These are phyloP conservation scores for Nymphicus hollandicus DNA, from an alignment of 2,113 vertebrate genomes.

Conservation along the genomic window DNA sequence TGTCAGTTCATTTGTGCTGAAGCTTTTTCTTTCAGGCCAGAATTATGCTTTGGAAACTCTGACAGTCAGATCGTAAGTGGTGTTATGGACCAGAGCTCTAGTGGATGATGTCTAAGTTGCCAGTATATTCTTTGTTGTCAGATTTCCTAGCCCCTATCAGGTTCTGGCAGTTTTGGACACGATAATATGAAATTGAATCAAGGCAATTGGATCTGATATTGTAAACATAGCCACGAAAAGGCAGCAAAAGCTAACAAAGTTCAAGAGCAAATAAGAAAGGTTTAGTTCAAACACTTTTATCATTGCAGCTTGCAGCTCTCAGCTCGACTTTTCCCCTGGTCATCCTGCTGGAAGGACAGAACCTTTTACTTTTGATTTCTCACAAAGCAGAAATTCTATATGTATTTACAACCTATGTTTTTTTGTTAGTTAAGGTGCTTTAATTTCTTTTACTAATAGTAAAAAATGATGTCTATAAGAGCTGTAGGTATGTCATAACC, in stretches of 20 bases:
- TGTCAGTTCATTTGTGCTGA: neutral
- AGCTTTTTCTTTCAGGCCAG: neutral
- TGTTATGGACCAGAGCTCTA: neutral
- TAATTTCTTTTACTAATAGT: neutral
- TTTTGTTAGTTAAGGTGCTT: neutral
- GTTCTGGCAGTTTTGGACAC: neutral
- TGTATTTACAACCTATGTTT: neutral
- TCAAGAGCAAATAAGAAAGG: neutral
- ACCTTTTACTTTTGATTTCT: neutral
- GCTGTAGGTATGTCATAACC: neutral
- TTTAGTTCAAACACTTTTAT: neutral
- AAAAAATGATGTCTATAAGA: neutral
- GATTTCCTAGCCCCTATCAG: neutral
- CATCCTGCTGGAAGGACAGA: neutral
- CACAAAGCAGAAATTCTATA: neutral
- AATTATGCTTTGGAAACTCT: neutral
- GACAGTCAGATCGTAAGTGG: neutral
- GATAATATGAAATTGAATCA: neutral
- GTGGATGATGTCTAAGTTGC: neutral
- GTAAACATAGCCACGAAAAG: neutral
- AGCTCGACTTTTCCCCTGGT: neutral
- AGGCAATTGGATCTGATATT: neutral
- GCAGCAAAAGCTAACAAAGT: neutral
- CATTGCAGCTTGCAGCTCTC: neutral
- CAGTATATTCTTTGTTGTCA: neutral